A percentile compares a stretch with the other conserved stretches of the same genome.
Evolutionary conservation across 2,797 vertebrate genomes (phyloP).

Genomic region (Carapus acus): DNA sequence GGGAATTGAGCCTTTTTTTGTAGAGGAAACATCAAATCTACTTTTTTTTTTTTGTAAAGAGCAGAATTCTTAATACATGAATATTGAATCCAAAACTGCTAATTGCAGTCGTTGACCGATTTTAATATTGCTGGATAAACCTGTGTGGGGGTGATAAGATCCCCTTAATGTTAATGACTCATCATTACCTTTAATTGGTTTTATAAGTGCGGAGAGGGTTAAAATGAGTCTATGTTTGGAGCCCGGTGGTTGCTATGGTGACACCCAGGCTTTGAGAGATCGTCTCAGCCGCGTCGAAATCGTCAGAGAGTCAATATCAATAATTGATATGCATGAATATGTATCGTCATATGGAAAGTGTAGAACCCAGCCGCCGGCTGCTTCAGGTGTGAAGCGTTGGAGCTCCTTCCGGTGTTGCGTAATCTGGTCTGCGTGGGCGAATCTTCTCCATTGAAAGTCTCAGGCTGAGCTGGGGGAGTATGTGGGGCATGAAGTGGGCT

Average conservation of each 20-base stretch:
- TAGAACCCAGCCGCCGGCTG: conserved; percentile 20
- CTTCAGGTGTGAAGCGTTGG: conserved; percentile 41
- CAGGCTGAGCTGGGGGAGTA: conserved; percentile 31
- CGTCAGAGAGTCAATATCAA: background rate
- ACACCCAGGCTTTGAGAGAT: conserved; percentile 32
- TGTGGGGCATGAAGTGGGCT: conserved; percentile 25
- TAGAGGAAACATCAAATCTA: too few species aligned
- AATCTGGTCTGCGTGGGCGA: conserved; percentile 62
- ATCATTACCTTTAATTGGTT: background rate
- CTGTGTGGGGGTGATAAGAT: background rate
- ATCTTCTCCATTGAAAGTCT: conserved; percentile 59
- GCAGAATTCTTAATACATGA: too few species aligned
- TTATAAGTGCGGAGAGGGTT: conserved; percentile 10
- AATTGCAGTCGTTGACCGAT: too few species aligned
- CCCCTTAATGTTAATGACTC: background rate
- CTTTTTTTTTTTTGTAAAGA: too few species aligned
- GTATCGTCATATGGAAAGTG: too few species aligned
- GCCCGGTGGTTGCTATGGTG: conserved; percentile 38
- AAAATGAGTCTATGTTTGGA: conserved; percentile 25
- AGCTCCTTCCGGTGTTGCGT: conserved; percentile 49
- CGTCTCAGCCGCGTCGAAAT: conserved; percentile 13
- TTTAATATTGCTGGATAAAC: background rate
- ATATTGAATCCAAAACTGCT: too few species aligned
- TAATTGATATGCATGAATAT: background rate
- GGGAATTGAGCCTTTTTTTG: too few species aligned